Conservation (phyloP, 1,140 invertebrate genomes). For the Aphaenogaster floridana region DNA sequence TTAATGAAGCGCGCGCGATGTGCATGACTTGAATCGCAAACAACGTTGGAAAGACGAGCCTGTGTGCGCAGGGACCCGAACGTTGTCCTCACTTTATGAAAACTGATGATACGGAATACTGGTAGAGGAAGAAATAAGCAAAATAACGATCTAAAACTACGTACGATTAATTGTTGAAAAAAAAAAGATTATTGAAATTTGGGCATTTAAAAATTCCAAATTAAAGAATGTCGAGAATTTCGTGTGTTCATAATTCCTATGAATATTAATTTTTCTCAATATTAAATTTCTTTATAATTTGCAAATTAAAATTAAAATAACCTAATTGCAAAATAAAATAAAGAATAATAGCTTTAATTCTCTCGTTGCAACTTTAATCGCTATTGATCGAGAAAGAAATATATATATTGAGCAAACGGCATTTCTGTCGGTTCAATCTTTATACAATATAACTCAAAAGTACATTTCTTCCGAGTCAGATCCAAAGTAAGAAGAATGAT, state of each 20-base stretch:
- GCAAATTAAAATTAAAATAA: not conserved
- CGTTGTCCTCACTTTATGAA: constrained; percentile 33
- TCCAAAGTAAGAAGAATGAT: constrained; percentile 25
- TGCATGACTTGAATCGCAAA: constrained; percentile 61
- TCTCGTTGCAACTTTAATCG: constrained; percentile 2
- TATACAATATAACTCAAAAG: not conserved
- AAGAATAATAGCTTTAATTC: not conserved
- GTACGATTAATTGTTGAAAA: not conserved
- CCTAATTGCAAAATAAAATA: not conserved
- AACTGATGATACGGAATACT: constrained; percentile 10
- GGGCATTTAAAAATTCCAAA: not conserved
- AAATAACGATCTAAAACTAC: not conserved
- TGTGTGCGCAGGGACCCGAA: constrained; percentile 24
- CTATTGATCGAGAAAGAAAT: not conserved
- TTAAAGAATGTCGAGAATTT: not conserved
- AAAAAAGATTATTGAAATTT: not conserved
- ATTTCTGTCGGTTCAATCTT: not conserved
- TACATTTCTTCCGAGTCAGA: not conserved
- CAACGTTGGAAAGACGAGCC: constrained; percentile 33
- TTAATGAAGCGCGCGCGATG: constrained; percentile 62
- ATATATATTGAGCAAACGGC: constrained; percentile 20
- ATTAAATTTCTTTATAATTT: constrained; percentile 5
- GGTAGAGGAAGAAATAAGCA: constrained; percentile 5
- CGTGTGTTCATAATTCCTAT: not conserved
- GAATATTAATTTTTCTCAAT: not conserved